Evolutionary conservation across 2,888 invertebrate species (phyloP), one percentile per base, ranked within the genome.

Genomic region (Eilema depressum): DNA sequence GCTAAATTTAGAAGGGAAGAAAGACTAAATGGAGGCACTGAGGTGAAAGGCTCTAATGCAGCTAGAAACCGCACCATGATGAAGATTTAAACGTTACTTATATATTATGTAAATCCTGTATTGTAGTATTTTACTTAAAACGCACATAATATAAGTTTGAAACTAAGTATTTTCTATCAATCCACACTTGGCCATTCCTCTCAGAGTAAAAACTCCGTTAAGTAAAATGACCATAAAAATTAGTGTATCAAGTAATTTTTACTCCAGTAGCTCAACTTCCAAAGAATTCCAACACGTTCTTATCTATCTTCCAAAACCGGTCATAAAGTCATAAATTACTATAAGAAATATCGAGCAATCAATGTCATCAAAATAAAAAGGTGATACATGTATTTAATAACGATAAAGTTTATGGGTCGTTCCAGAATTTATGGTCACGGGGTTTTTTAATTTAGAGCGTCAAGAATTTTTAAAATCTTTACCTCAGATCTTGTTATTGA

Each of bases 331-430:
- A 83, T 83, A 83, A 81, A 83, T 80, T 73, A 76, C 70, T 25
- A 23, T 47, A 63, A 77, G 63, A 78, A 77, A 82, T 79, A 69
- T 76, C 74, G 70, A 78, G 77, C 78, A 83, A 84, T 84, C 82
- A 83, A 84, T 82, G 83, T 84, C 83, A 74, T 5, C 30, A 64
- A 71, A 78, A 80, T 81, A 80, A 82, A 83, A 84, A 75, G 74
- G 70, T 53, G 26, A 69, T 78, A 71, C 76, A 71, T 79, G 82
- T 77, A 70, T 83, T 83, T 83, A 81, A 83, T 83, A 83, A 82
- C 28, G 78, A 20, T 78, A 78, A 78, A 81, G 12, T 83, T 83
- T 83, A 83, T 79, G 70, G 66, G 63, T 68, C 71, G 69, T 75
- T 73, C 62, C 37, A 63, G 25, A 74, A 74, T 79, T 79, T 77